phyloP scores from a whole-genome alignment of 2,797 vertebrate genomes.

The Enteromius anoplus region DNA sequence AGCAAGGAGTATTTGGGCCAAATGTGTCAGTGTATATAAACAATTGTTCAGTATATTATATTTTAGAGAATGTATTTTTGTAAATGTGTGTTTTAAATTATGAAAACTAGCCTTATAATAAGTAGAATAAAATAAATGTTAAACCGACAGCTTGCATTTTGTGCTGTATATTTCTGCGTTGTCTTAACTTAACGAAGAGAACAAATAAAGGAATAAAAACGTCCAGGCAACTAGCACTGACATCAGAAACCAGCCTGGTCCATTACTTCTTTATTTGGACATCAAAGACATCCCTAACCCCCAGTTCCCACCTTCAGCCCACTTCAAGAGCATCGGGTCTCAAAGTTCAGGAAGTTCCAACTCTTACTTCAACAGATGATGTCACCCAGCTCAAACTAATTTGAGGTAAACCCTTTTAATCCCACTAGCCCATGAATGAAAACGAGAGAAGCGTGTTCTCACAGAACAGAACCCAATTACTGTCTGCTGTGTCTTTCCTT shows the following conservation, averaged over 20 bases:
- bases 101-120: conserved; percentile 71
- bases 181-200: background rate
- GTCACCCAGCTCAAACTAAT: conserved; percentile 55
- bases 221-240: background rate
- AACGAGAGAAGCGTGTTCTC: conserved; percentile 27
- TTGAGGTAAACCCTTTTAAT: conserved; percentile 43
- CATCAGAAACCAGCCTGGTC: conserved; percentile 5
- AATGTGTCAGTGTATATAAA: conserved; percentile 62
- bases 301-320: conserved; percentile 44
- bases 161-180: conserved; percentile 47
- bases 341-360: conserved; percentile 63
- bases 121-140: conserved; percentile 73
- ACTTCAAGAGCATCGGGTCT: conserved; percentile 59
- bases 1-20: conserved; percentile 70
- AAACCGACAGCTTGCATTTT: conserved; percentile 65
- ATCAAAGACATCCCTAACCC: conserved; percentile 68
- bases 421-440: conserved; percentile 16
- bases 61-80: conserved; percentile 75
- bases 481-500: conserved; percentile 20
- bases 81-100: conserved; percentile 82
- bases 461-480: conserved; percentile 32
- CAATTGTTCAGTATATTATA: conserved; percentile 68
- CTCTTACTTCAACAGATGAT: conserved; percentile 63
- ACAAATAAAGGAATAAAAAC: background rate
- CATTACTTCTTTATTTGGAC: conserved; percentile 66